Evolutionary conservation across 2,888 invertebrate species (phyloP).

Genomic region (Clivina fossor): DNA sequence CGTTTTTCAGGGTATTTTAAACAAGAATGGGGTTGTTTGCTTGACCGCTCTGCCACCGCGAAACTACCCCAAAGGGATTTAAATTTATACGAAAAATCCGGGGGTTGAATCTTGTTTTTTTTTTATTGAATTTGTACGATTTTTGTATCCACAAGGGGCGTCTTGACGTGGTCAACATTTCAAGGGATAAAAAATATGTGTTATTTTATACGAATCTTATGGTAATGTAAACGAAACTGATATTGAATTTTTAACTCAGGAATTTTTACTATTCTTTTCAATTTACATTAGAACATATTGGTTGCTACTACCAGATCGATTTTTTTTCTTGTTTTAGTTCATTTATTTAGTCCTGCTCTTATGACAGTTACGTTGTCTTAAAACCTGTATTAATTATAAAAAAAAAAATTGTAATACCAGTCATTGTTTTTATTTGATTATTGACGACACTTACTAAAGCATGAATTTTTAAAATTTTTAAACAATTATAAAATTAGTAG

Average conservation of each 20-base stretch:
- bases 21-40: constrained; percentile 32
- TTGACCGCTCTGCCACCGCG: constrained; percentile 27
- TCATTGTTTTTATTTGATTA: no score
- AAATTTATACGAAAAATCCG: constrained; percentile 30
- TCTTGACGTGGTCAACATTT: constrained; percentile 18
- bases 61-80: constrained; percentile 33
- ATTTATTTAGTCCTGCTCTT: no score
- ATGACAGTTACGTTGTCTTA: no score
- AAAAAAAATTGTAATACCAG: no score
- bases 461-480: no score
- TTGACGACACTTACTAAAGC: no score
- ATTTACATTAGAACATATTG: no score
- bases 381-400: no score
- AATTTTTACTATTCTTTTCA: background rate
- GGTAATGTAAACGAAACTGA: constrained; percentile 6
- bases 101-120: constrained; percentile 20
- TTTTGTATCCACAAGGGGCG: constrained; percentile 21
- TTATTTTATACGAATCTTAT: constrained; percentile 21
- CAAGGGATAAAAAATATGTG: constrained; percentile 4
- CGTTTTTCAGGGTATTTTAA: constrained; percentile 22
- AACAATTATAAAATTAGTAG: no score
- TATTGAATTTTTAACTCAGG: background rate
- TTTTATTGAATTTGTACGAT: constrained; percentile 33
- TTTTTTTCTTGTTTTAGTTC: no score
- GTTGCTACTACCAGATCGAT: no score